Base-by-base conservation (phyloP, 1,140 invertebrate species). In the Diachasmimorpha longicaudata region DNA sequence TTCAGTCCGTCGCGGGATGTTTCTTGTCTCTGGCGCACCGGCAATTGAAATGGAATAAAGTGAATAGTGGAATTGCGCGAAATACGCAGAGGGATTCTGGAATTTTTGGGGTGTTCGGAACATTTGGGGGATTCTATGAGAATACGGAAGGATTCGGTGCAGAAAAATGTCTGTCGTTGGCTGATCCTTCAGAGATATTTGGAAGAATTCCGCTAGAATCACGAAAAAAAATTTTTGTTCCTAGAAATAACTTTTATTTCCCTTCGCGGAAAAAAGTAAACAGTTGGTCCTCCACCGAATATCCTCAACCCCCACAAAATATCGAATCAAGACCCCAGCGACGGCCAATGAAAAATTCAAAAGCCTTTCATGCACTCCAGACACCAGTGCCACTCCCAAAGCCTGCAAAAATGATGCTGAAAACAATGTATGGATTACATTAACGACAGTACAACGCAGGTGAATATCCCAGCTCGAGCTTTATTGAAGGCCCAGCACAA, bases 1-100 rank as follows among this genome's bases (percentile, higher is more conserved):
- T 84, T 83, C 84, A 85, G 79, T 14, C 16, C 82, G 76, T 79
- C 58, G 73, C 72, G 79, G 80, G 81, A 83, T 81, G 31, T 3
- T 31, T 16, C 52, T 63, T 63, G 58, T 63, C 58, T 25, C 21
- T 63, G 58, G 58, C 23, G 8, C 4, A 63, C 31, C 31, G 58
- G 10, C 58, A 55, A 55, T 55, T 16, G 58, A 13, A 11, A 25
- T 23, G 58, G 23, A 25, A 63, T 25, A 13, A 11, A 25, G 23
- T 2, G 21, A 23, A 63, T 31, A 3, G 31, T 31, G 31, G 58
- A 63, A 31, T 11, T n/a, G 58, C 3, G 21, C 2, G 11, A 63
- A 63, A 63, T 23, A 8, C 8, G 58, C n/a, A n/a, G n/a, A n/a
- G 58, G 19, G 16, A 21, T 2, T 63, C 48, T 55, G n/a, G 14